These are phyloP conservation scores for Poeciliopsis gracilis DNA, from an alignment of 2,797 vertebrate species.

Conservation along the genomic window DNA sequence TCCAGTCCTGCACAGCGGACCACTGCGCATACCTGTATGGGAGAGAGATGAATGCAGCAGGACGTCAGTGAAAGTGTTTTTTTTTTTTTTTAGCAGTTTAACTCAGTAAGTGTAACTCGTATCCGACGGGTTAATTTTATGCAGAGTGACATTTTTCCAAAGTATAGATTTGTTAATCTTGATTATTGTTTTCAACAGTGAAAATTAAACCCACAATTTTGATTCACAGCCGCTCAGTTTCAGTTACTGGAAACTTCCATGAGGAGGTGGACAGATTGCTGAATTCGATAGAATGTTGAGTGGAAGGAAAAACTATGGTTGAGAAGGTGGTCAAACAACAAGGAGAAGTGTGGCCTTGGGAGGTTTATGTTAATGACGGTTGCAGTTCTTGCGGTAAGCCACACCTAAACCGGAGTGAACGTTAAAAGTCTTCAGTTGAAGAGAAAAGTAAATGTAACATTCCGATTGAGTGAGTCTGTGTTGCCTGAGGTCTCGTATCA, in stretches of 20 bases:
- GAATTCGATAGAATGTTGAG: not conserved
- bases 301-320: not conserved
- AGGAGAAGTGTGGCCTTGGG: not conserved
- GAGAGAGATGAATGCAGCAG: conserved; percentile 19
- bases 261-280: not conserved
- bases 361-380: not conserved
- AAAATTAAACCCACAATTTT: not conserved
- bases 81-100: not conserved
- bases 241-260: not conserved
- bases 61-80: not conserved
- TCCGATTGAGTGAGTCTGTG: not conserved
- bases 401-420: not conserved
- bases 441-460: not conserved
- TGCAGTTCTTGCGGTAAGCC: not conserved
- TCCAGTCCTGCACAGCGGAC: conserved; percentile 85
- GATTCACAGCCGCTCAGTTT: not conserved
- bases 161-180: not conserved
- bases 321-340: not conserved
- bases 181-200: not conserved
- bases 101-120: not conserved
- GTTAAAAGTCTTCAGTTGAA: not conserved
- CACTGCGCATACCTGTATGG: conserved; percentile 86
- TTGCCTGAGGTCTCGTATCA: not conserved
- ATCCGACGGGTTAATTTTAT: not conserved
- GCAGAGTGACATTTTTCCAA: not conserved